Percentiles rank a stretch among this genome's conserved stretches.
Evolutionary conservation across 2,113 vertebrate genomes (phyloP).

Genomic region (Syngnathus floridae): DNA sequence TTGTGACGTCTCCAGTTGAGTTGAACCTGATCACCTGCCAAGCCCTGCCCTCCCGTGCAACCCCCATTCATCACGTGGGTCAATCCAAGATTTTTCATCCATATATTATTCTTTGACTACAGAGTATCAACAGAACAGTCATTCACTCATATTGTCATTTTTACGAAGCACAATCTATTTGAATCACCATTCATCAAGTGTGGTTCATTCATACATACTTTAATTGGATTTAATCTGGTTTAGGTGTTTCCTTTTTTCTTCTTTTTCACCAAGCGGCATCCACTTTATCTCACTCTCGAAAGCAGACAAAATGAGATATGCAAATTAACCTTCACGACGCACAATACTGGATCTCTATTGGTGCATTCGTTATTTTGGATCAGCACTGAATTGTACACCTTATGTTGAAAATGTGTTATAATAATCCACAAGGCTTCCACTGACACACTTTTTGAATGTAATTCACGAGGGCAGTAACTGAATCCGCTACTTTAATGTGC

Average conservation of each 20-base stretch:
- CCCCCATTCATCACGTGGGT: conserved; percentile 35
- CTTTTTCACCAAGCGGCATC: not conserved
- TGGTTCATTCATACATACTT: conserved; percentile 4
- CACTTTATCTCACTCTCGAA: not conserved
- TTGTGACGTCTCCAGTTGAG: conserved; percentile 73
- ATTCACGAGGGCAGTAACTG: conserved; percentile 42
- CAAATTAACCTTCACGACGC: not conserved
- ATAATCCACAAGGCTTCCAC: conserved; percentile 1
- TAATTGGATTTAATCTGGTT: not conserved
- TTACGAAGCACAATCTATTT: conserved; percentile 3
- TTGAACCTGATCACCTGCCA: conserved; percentile 49
- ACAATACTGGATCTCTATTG: not conserved
- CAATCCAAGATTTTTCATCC: conserved; percentile 7
- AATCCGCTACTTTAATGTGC: conserved; percentile 71
- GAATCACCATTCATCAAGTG: conserved; percentile 11
- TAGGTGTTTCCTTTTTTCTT: not conserved
- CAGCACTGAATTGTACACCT: not conserved
- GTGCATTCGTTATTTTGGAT: not conserved
- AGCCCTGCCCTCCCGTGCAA: conserved; percentile 44
- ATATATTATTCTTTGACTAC: conserved; percentile 34
- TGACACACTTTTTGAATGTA: conserved; percentile 23
- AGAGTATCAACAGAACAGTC: not conserved
- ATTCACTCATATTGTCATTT: not conserved
- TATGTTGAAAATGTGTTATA: not conserved
- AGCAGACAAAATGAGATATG: not conserved